A percentile compares a stretch with the other conserved stretches of the same genome.
Conservation (phyloP, 2,113 vertebrate genomes). For the Cinclus mexicanus region DNA sequence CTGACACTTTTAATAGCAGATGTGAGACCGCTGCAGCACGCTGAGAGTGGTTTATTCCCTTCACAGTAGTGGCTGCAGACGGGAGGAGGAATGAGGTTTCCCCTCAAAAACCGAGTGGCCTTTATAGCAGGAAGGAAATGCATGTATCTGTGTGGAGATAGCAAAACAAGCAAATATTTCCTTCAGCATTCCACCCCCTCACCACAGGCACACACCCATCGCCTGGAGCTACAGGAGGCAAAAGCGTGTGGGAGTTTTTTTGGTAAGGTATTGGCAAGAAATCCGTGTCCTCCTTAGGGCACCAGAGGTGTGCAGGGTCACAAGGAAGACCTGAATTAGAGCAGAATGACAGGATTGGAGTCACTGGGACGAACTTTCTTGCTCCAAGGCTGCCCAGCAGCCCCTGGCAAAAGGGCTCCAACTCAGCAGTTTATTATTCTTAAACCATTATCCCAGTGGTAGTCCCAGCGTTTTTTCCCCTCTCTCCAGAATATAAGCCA, state of each 20-base stretch:
- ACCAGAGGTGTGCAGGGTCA: not conserved
- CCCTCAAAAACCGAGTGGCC: not conserved
- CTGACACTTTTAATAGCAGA: not conserved
- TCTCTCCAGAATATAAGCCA: not conserved
- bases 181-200: constrained; percentile 31
- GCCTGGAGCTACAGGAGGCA: constrained; percentile 38
- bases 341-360: not conserved
- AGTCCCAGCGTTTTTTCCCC: not conserved
- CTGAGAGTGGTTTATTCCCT: not conserved
- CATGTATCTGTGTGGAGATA: constrained; percentile 22
- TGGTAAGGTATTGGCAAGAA: not conserved
- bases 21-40: not conserved
- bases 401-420: not conserved
- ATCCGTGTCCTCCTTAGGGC: not conserved
- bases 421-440: not conserved
- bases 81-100: not conserved
- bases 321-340: constrained; percentile 6
- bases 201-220: not conserved
- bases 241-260: not conserved
- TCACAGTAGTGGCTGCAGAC: not conserved
- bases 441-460: not conserved
- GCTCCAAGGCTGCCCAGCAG: not conserved
- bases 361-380: not conserved
- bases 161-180: constrained; percentile 40
- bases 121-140: constrained; percentile 47